phyloP scores from a whole-genome alignment of 2,888 invertebrate species.

The Harpalus rufipes region DNA sequence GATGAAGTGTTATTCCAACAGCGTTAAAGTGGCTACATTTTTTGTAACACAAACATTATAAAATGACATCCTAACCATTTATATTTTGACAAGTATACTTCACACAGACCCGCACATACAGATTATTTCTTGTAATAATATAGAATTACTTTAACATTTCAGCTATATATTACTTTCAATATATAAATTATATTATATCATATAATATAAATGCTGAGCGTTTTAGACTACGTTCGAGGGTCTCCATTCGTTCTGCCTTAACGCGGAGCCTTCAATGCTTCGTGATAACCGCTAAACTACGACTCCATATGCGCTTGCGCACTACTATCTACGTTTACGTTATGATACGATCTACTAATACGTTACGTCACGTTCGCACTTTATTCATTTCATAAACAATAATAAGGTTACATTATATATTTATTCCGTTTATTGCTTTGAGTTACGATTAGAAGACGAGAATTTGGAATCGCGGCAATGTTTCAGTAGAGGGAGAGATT shows the following conservation, averaged over 20 bases:
- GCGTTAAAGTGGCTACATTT: constrained; percentile 73
- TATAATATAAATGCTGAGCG: constrained; percentile 77
- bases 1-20: constrained; percentile 72
- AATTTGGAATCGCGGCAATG: constrained; percentile 70
- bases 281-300: constrained; percentile 43
- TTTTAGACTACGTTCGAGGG: constrained; percentile 75
- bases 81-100: constrained; percentile 71
- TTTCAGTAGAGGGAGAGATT: constrained; percentile 67
- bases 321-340: constrained; percentile 47
- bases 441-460: constrained; percentile 78
- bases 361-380: constrained; percentile 46
- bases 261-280: constrained; percentile 58
- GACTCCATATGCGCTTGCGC: constrained; percentile 16
- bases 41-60: constrained; percentile 73
- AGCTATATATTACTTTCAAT: constrained; percentile 74
- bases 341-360: constrained; percentile 47
- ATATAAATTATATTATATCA: constrained; percentile 72
- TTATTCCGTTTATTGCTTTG: constrained; percentile 77
- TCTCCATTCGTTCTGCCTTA: constrained; percentile 76
- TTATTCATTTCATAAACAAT: constrained; percentile 62
- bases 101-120: constrained; percentile 74
- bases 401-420: constrained; percentile 68
- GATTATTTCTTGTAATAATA: constrained; percentile 73
- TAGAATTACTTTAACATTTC: constrained; percentile 77
- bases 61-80: constrained; percentile 74